Base-by-base conservation (phyloP, 1,140 invertebrate species). In the Leptoteleia sp. region DNA sequence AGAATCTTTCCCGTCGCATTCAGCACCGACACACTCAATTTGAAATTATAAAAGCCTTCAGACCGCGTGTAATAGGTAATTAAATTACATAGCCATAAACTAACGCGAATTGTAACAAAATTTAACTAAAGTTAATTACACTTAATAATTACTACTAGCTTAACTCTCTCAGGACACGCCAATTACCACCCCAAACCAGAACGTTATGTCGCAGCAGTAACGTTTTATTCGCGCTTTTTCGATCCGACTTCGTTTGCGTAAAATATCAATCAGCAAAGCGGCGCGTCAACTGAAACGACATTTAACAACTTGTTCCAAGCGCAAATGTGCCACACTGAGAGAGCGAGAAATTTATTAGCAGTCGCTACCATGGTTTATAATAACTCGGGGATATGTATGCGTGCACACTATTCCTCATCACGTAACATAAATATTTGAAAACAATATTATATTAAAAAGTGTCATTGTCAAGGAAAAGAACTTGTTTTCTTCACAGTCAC, bases 121-220 rank as follows among this genome's bases (percentile, higher is more conserved):
- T 68, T 68, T 29, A 57, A 68, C 64, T 57, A 47, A 57, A 57
- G 50, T 68, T 68, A 67, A 54, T 67, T 67, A 37, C 62, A 67
- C 38, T 67, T 45, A 33, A 67, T 55, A 55, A 67, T 65, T 65
- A 65, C 37, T 65, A 65, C 37, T 35, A 9, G 35, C 25, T 42
- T 65, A 52, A 65, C 61, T 65, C 61, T 52, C 43, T 22, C 17
- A 42, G 59, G 45, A 64, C 37, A 40, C 15, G 17, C 35, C 45
- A 64, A 64, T 64, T 50, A 43, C 35, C 35, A 17, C n/a, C 33
- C 22, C n/a, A 31, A 38, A 50, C 45, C 37, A n/a, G 12, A 50
- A 50, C 12, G 55, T 37, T 61, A 22, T 48, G 22, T 62, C 19
- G 17, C 12, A n/a, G 11, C 4, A 4, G 3, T n/a, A 43, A 27